Evolutionary conservation across 2,797 vertebrate genomes (phyloP).

Genomic region (Pseudotriccus pelzelni): DNA sequence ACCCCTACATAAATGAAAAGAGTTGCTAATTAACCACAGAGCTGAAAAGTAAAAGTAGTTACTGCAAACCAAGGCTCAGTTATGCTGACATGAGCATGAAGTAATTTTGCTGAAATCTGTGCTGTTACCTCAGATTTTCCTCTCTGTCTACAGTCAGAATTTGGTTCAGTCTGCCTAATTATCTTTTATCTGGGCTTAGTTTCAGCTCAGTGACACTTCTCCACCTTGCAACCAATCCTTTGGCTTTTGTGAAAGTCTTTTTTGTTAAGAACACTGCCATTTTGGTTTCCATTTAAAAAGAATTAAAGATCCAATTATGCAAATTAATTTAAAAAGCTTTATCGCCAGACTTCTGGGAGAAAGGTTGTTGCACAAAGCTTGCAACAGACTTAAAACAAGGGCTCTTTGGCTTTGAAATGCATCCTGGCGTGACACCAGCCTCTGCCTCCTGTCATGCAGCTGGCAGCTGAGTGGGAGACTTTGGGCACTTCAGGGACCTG

Average conservation of each 20-base stretch:
- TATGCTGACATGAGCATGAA: not conserved
- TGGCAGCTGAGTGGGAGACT: not conserved
- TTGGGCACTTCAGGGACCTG: not conserved
- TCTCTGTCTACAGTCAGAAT: not conserved
- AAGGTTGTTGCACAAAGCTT: conserved; percentile 3
- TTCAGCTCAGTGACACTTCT: conserved; percentile 6
- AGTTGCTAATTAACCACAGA: conserved; percentile 10
- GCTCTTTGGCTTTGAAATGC: conserved; percentile 40
- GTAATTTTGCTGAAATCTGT: not conserved
- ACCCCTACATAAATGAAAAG: not conserved
- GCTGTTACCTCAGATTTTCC: not conserved
- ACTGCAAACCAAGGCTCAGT: not conserved
- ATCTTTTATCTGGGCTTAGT: conserved; percentile 6
- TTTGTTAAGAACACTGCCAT: conserved; percentile 10
- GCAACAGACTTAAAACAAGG: not conserved
- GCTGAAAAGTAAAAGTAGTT: not conserved
- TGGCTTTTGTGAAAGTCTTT: not conserved
- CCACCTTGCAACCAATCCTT: not conserved
- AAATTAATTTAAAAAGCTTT: conserved; percentile 53
- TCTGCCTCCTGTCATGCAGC: not conserved
- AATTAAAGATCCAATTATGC: conserved; percentile 52
- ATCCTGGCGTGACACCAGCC: fast-evolving
- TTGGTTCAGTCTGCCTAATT: not conserved
- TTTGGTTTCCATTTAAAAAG: conserved; percentile 46
- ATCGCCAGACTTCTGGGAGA: not conserved